Conservation (phyloP, 2,113 vertebrate species). For the Festucalex cinctus region DNA sequence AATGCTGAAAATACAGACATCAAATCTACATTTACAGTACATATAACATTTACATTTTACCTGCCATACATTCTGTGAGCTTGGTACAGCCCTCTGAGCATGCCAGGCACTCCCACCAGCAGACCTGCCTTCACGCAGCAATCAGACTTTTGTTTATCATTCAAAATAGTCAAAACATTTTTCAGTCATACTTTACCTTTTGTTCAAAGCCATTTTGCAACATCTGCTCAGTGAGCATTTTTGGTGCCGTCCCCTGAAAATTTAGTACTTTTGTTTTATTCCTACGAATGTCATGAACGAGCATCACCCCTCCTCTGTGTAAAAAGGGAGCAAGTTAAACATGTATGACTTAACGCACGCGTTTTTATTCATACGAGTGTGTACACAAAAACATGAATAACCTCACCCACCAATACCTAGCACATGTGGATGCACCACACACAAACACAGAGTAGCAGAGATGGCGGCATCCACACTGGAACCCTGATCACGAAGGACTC, state of each 20-base stretch:
- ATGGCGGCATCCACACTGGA: constrained; percentile 87
- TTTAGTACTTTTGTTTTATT: constrained; percentile 81
- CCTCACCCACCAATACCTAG: constrained; percentile 88
- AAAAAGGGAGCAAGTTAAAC: background rate
- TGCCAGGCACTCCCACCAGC: constrained; percentile 84
- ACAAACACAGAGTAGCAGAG: constrained; percentile 74
- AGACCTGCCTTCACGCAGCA: constrained; percentile 75
- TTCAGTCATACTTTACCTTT: constrained; percentile 65
- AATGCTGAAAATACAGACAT: background rate
- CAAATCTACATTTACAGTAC: background rate
- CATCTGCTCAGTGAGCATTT: constrained; percentile 70
- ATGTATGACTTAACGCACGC: background rate
- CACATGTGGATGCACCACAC: constrained; percentile 80
- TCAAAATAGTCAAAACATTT: background rate
- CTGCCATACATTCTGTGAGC: constrained; percentile 83
- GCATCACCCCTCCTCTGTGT: constrained; percentile 84
- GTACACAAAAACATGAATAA: background rate
- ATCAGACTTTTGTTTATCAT: no score
- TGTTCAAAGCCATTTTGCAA: constrained; percentile 68
- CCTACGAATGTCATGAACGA: constrained; percentile 79
- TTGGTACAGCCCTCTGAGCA: constrained; percentile 78
- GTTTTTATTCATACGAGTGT: background rate
- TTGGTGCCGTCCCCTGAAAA: constrained; percentile 83
- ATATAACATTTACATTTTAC: constrained; percentile 62
- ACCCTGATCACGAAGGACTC: constrained; percentile 76